Evolutionary conservation across 2,797 vertebrate genomes (phyloP).

Genomic region (Pseudotriccus pelzelni): DNA sequence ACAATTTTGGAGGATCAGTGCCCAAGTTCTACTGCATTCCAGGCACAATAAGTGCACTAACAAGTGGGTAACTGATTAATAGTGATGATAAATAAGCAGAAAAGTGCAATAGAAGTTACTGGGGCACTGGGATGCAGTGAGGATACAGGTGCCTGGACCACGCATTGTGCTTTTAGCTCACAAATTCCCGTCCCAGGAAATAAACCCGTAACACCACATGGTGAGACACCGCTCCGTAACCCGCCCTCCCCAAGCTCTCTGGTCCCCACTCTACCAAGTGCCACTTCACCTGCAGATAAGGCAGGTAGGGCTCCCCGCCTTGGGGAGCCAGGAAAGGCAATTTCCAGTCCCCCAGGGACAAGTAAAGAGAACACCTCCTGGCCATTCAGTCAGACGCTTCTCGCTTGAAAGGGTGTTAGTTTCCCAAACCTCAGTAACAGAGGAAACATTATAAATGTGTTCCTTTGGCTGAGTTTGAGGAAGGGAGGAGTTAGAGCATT

Average conservation of each 20-base stretch:
- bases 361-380: not conserved
- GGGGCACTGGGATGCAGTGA: not conserved
- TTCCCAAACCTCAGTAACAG: not conserved
- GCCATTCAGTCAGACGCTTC: not conserved
- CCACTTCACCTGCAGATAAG: not conserved
- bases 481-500: not conserved
- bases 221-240: not conserved
- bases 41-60: not conserved
- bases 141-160: not conserved
- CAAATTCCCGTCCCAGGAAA: not conserved
- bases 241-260: too few relatives aligned
- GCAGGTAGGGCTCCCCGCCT: not conserved
- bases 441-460: not conserved
- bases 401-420: rapidly evolving
- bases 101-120: not conserved
- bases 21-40: not conserved
- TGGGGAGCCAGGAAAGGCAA: not conserved
- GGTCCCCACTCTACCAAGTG: not conserved
- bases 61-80: not conserved
- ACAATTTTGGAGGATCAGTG: not conserved
- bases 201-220: rapidly evolving
- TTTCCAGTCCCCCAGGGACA: rapidly evolving
- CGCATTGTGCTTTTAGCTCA: not conserved
- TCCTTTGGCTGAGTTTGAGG: not conserved
- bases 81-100: not conserved